Base-by-base conservation (phyloP, 2,113 vertebrate species). In the Cryptotis parvus region DNA sequence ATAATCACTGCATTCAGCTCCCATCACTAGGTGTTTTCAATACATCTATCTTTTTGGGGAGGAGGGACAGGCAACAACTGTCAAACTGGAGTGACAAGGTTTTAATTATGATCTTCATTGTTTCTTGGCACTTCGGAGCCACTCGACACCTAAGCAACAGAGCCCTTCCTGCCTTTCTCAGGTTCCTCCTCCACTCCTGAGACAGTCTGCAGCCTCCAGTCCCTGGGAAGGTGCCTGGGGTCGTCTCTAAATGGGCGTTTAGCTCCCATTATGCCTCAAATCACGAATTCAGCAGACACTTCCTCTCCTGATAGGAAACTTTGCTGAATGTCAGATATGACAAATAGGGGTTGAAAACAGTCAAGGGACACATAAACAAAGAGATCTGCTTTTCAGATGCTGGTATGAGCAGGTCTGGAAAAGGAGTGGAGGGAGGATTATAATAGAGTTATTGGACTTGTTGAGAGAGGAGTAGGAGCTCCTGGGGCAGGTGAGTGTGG, bases 351-450 rank as follows among this genome's bases (percentile, higher is more conserved):
- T 68, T 45, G 52, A 41, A 95, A 87, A 91, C 0, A 72, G 83
- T 82, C 91, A 66, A 75, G 93, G 92, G 90, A 87, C 93, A 93
- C 26, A 78, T 31, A 92, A 90, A 94, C 93, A 96, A 97, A 96
- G 55, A 96, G 94, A 87, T 78, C 70, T 70, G 80, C 87, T 70
- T 92, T 4, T 35, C 78, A 61, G 84, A 90, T 76, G 92, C 94
- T 22, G 73, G 43, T 29, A 41, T 0, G 24, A 27, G 80, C 33
- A 94, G 79, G 10, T 94, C 75, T 29, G 31, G 83, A 49, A 58
- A 87, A 49, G 55, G 93, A 92, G 78, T 9, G 16, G 3, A 18
- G 45, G 52, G 0, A 76, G 37, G 63, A 37, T 89, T 94, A 97
- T 70, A 90, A 89, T 6, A 41, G 70, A 95, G 91, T 93, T 87